Conservation (phyloP, 1,140 invertebrate genomes). For the Drosophila neocordata region DNA sequence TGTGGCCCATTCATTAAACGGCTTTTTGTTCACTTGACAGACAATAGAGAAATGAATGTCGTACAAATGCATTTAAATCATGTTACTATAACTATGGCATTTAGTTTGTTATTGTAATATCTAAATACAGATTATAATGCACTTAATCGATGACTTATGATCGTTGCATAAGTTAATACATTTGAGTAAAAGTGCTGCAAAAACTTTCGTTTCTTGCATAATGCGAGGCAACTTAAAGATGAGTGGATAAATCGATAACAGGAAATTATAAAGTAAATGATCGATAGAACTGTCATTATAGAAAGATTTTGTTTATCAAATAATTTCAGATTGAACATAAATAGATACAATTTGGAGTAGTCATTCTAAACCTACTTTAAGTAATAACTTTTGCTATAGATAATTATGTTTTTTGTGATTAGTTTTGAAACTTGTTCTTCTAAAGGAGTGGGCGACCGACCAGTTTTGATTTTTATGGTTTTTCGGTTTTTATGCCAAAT, state of each 20-base stretch:
- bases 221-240: background rate
- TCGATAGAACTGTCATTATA: background rate
- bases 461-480: background rate
- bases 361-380: no score
- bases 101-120: conserved; percentile 37
- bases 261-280: background rate
- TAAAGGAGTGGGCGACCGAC: background rate
- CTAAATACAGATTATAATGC: conserved; percentile 47
- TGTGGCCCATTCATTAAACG: conserved; percentile 50
- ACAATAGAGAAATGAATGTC: conserved; percentile 46
- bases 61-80: conserved; percentile 62
- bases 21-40: conserved; percentile 45
- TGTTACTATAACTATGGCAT: conserved; percentile 50
- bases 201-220: conserved; percentile 62
- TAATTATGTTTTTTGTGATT: background rate
- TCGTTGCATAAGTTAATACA: conserved; percentile 43
- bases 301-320: no score
- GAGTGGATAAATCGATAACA: background rate
- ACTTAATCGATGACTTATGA: conserved; percentile 49
- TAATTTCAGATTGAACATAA: no score
- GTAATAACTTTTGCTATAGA: no score
- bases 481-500: background rate
- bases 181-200: conserved; percentile 65
- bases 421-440: background rate
- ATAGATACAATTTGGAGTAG: no score